These are phyloP conservation scores for Clinocottus analis DNA, from an alignment of 2,113 vertebrate genomes.

Conservation along the genomic window DNA sequence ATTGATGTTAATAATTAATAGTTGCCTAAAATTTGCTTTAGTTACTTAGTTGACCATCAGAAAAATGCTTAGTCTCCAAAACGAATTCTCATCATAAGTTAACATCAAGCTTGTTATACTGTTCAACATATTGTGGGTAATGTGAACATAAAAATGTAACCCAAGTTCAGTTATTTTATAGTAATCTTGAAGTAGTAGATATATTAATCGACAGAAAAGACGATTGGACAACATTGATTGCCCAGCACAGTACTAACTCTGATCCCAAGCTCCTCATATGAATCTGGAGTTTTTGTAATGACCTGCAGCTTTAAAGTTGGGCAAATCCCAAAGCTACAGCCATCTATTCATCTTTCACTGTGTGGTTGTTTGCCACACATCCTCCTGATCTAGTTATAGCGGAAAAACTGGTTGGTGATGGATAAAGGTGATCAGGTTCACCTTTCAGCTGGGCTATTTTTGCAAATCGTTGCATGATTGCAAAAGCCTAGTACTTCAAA, in stretches of 20 bases:
- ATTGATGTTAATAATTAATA: conserved; percentile 30
- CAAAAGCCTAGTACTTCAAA: conserved; percentile 18
- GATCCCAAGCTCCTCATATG: conserved; percentile 33
- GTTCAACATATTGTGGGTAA: not conserved
- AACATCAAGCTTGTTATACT: not conserved
- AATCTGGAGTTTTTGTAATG: conserved; percentile 32
- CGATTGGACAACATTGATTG: conserved; percentile 6
- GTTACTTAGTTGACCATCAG: not conserved
- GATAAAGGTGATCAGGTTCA: conserved; percentile 46
- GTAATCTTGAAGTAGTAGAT: not conserved
- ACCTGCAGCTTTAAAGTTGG: conserved; percentile 15
- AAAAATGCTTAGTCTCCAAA: not conserved
- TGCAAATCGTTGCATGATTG: conserved; percentile 28
- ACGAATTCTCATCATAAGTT: not conserved
- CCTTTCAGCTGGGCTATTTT: conserved; percentile 31
- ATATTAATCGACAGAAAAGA: not conserved
- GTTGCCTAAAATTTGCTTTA: not conserved
- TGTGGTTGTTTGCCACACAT: conserved; percentile 48
- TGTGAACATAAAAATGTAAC: not conserved
- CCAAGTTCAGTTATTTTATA: not conserved
- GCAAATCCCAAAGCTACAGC: conserved; percentile 33
- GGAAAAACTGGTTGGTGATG: conserved; percentile 67
- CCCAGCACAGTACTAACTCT: conserved; percentile 21
- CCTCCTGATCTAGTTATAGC: conserved; percentile 38
- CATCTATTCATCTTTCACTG: conserved; percentile 48